These are phyloP conservation scores for Cisticola juncidis DNA, from an alignment of 2,113 vertebrate species.

Conservation along the genomic window DNA sequence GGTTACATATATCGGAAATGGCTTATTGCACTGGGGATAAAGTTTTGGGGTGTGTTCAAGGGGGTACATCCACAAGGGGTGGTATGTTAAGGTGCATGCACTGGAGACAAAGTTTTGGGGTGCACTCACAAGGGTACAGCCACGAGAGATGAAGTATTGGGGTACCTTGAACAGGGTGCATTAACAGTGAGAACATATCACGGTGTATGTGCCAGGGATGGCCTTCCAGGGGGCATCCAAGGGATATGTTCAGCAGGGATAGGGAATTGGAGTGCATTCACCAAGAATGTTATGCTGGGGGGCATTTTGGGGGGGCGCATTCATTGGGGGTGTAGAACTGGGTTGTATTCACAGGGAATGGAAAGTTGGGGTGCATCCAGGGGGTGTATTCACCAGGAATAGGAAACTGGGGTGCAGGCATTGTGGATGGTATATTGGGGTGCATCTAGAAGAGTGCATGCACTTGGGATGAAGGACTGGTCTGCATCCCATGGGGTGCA, in stretches of 20 bases:
- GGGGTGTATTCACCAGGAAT: background rate
- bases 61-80: background rate
- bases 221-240: background rate
- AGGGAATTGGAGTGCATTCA: background rate
- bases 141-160: background rate
- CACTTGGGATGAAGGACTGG: background rate
- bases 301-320: accelerated
- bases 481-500: too few relatives aligned
- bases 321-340: too few relatives aligned
- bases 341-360: background rate
- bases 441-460: too few relatives aligned
- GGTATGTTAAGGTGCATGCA: background rate
- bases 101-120: background rate
- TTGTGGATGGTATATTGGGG: background rate
- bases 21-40: background rate
- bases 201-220: background rate
- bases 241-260: background rate
- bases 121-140: background rate
- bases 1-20: background rate
- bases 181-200: accelerated
- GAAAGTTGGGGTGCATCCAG: background rate
- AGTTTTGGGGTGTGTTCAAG: background rate
- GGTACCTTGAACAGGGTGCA: background rate
- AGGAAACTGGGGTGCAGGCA: background rate
- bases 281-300: too few relatives aligned